Conservation (phyloP, 2,797 vertebrate species). For the Alauda arvensis region DNA sequence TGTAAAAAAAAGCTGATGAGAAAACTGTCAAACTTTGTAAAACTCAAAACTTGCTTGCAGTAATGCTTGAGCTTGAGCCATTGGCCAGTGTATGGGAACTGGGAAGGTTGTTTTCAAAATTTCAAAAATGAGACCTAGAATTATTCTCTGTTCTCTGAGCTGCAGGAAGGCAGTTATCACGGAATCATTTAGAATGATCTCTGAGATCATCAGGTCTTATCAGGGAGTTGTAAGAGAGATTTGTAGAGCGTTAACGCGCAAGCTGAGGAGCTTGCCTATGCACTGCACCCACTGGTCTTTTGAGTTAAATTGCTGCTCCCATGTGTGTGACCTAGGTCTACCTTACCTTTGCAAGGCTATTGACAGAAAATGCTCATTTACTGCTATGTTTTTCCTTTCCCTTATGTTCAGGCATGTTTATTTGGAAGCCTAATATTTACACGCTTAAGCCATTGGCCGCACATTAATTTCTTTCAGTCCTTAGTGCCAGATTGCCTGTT, state of each 20-base stretch:
- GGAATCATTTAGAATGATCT: not conserved
- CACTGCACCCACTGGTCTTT: not conserved
- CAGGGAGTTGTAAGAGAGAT: not conserved
- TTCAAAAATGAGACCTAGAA: not conserved
- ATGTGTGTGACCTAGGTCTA: not conserved
- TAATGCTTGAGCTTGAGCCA: not conserved
- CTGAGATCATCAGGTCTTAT: not conserved
- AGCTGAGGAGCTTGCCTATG: not conserved
- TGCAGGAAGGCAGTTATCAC: not conserved
- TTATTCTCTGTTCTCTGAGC: not conserved
- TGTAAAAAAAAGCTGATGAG: accelerated
- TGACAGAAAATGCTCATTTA: not conserved
- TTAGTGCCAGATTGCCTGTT: slow-evolving; percentile 16
- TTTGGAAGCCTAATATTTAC: not conserved
- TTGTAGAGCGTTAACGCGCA: not conserved
- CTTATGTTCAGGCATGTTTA: not conserved
- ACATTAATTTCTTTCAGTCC: not conserved
- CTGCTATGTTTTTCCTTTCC: not conserved
- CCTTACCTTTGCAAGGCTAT: not conserved
- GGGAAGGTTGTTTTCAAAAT: not conserved
- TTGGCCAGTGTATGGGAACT: not conserved
- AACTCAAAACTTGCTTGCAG: not conserved
- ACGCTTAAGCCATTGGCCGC: not conserved
- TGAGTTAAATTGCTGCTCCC: not conserved
- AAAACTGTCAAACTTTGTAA: not conserved